Percentiles rank a stretch among this genome's conserved stretches.
phyloP scores from a whole-genome alignment of 2,797 vertebrate species.

The Hephaestus fuliginosus region DNA sequence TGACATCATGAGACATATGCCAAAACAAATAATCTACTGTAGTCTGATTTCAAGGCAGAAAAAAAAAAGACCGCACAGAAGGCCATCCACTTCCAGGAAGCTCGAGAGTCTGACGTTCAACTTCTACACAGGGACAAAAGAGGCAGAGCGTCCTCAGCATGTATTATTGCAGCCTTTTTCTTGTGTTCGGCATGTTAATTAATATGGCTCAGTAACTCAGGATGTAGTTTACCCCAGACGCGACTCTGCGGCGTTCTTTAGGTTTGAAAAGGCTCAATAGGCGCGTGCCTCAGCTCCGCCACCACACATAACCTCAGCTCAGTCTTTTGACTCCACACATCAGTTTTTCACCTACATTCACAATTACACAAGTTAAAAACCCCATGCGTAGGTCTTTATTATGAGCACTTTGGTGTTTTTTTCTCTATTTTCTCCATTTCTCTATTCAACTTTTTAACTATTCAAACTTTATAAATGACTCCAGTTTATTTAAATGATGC shows the following conservation, averaged over 20 bases:
- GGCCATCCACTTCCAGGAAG: not conserved
- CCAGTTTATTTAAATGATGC: conserved; percentile 1
- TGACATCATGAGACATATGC: not conserved
- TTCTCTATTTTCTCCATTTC: too few relatives aligned
- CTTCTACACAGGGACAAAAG: not conserved
- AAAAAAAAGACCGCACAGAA: not conserved
- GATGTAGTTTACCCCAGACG: conserved; percentile 4
- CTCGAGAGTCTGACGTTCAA: not conserved
- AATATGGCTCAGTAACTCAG: conserved; percentile 29
- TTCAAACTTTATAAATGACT: not conserved
- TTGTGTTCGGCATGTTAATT: conserved; percentile 17
- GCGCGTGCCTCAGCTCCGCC: not conserved
- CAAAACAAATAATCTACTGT: conserved; percentile 11
- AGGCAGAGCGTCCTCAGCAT: not conserved
- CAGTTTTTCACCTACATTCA: not conserved
- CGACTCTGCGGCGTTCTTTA: not conserved
- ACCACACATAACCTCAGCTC: not conserved
- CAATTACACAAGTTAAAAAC: not conserved
- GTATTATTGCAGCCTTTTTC: not conserved
- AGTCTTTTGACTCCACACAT: not conserved
- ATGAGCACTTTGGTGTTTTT: not conserved
- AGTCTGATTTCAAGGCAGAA: conserved; percentile 6
- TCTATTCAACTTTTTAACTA: not conserved
- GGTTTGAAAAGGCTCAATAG: not conserved
- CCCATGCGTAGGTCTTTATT: not conserved